phyloP scores from a whole-genome alignment of 1,140 invertebrate genomes.

The Drosophila grimshawi region DNA sequence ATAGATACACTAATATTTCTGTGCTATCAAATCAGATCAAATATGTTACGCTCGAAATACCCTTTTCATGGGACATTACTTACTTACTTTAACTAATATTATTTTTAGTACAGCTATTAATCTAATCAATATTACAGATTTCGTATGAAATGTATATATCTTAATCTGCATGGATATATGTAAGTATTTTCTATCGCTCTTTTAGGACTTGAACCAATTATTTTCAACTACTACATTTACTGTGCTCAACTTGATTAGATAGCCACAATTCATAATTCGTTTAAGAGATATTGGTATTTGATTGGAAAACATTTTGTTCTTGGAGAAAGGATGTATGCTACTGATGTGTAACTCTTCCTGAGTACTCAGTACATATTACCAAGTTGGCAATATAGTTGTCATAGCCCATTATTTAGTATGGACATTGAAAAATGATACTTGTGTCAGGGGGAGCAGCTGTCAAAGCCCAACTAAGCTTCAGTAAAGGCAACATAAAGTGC shows the following conservation, averaged over 20 bases:
- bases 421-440: conserved; percentile 46
- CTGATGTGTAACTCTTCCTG: background rate
- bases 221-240: too few relatives aligned
- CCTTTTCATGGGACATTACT: conserved; percentile 2
- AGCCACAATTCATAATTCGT: too few relatives aligned
- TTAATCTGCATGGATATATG: too few relatives aligned
- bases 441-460: conserved; percentile 44
- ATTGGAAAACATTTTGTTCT: background rate
- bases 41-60: conserved; percentile 5
- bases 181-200: too few relatives aligned
- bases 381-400: conserved; percentile 3
- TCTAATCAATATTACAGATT: too few relatives aligned
- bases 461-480: conserved; percentile 37
- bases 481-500: conserved; percentile 28
- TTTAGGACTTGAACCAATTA: too few relatives aligned
- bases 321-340: background rate
- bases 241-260: too few relatives aligned
- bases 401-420: conserved; percentile 30
- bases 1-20: conserved; percentile 8
- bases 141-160: too few relatives aligned
- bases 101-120: too few relatives aligned
- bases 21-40: background rate
- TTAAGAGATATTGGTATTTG: background rate
- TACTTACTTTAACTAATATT: background rate
- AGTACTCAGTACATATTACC: background rate